Evolutionary conservation across 2,113 vertebrate species (phyloP).

Genomic region (Bambusicola thoracicus): DNA sequence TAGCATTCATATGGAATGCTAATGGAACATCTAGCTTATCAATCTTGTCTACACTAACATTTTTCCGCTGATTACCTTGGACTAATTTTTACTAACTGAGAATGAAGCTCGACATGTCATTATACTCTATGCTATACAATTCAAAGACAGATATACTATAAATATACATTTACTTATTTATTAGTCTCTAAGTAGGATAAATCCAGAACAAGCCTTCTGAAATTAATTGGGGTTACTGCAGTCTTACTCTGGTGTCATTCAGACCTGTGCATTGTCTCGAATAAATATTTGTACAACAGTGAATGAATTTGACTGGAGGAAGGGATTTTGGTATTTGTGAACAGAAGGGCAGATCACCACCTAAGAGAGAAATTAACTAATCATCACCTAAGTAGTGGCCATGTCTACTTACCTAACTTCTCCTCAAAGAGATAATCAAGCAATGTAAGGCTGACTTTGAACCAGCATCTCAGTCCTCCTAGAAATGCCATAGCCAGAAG

Average conservation of each 20-base stretch:
- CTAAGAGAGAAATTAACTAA: background rate
- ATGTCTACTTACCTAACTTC: background rate
- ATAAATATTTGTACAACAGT: background rate
- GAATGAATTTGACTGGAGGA: background rate
- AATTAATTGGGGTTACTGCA: slow-evolving; percentile 46
- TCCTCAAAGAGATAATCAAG: background rate
- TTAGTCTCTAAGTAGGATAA: slow-evolving; percentile 18
- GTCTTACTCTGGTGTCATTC: background rate
- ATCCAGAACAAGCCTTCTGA: slow-evolving; percentile 4
- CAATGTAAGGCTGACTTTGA: background rate
- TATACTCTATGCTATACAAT: background rate
- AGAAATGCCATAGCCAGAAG: background rate
- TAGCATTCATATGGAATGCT: background rate
- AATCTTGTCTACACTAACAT: background rate
- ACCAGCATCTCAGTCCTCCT: background rate
- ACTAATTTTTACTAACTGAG: background rate
- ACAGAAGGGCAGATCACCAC: background rate
- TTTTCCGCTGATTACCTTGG: background rate
- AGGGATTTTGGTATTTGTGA: background rate
- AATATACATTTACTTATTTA: background rate
- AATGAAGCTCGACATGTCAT: background rate
- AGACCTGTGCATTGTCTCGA: background rate
- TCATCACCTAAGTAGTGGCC: background rate
- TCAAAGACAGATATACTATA: background rate
- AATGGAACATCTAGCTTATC: background rate